Evolutionary conservation across 2,113 vertebrate species (phyloP).

Genomic region (Mesoclemmys tuberculata): DNA sequence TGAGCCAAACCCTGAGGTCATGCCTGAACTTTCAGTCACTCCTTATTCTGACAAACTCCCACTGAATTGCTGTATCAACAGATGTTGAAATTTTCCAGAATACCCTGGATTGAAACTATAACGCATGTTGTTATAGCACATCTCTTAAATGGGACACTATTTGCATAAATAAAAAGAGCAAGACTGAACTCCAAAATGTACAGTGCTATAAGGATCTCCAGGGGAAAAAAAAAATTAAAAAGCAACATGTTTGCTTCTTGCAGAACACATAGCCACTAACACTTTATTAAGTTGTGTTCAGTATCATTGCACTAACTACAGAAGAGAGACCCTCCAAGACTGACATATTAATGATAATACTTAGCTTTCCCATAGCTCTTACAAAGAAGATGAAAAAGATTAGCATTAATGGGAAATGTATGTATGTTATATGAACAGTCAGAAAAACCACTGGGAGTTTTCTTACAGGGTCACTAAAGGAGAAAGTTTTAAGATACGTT

Average conservation of each 20-base stretch:
- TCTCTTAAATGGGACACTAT: background rate
- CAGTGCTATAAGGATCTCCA: background rate
- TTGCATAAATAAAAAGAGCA: background rate
- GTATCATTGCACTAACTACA: background rate
- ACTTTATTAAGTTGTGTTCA: background rate
- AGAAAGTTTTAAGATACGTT: background rate
- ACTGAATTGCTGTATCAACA: fast-evolving
- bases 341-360: fast-evolving
- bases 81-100: background rate
- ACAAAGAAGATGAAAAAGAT: background rate
- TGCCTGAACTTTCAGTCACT: background rate
- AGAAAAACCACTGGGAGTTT: background rate
- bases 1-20: background rate
- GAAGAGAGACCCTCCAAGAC: background rate
- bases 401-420: background rate
- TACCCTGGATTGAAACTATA: background rate
- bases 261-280: background rate
- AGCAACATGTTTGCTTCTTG: background rate
- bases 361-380: background rate
- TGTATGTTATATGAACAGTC: background rate
- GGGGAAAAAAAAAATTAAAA: background rate
- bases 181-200: background rate
- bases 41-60: background rate
- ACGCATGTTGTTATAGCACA: background rate
- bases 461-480: background rate